Evolutionary conservation across 2,113 vertebrate species (phyloP).

Genomic region (Ranitomeya variabilis): DNA sequence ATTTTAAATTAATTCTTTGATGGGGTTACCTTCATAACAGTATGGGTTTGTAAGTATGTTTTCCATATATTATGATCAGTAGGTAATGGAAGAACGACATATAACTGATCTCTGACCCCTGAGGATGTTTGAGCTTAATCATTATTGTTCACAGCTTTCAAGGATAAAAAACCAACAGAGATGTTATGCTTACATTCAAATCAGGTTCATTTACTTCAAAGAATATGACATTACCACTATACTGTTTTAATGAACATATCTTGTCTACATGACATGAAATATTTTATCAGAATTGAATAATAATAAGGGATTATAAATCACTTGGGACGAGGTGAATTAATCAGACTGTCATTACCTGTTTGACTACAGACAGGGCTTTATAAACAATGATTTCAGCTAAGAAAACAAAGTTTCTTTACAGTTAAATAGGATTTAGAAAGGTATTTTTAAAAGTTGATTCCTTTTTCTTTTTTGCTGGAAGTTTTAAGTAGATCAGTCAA

Average conservation of each 20-base stretch:
- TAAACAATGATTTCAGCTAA: constrained; percentile 41
- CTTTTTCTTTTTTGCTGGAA: constrained; percentile 38
- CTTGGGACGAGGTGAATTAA: constrained; percentile 40
- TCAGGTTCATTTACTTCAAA: constrained; percentile 40
- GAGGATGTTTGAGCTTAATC: neutral
- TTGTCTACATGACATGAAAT: constrained; percentile 51
- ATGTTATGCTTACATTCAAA: constrained; percentile 8
- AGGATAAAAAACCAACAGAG: constrained; percentile 10
- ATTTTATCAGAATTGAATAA: constrained; percentile 51
- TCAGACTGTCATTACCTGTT: constrained; percentile 56
- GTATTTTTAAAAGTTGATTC: constrained; percentile 47
- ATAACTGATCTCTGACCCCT: neutral
- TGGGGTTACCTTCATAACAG: neutral
- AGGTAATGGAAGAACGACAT: neutral
- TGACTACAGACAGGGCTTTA: constrained; percentile 47
- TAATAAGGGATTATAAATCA: constrained; percentile 56
- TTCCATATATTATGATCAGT: neutral
- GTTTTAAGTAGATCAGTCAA: constrained; percentile 57
- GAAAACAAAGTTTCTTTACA: constrained; percentile 52
- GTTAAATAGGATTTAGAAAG: constrained; percentile 45
- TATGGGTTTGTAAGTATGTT: neutral
- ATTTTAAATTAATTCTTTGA: neutral
- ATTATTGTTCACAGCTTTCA: constrained; percentile 23
- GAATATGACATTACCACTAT: constrained; percentile 33
- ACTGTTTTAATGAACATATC: constrained; percentile 48